These are phyloP conservation scores for Gisinianus flammeolus DNA, from an alignment of 2,888 invertebrate genomes.

Conservation along the genomic window DNA sequence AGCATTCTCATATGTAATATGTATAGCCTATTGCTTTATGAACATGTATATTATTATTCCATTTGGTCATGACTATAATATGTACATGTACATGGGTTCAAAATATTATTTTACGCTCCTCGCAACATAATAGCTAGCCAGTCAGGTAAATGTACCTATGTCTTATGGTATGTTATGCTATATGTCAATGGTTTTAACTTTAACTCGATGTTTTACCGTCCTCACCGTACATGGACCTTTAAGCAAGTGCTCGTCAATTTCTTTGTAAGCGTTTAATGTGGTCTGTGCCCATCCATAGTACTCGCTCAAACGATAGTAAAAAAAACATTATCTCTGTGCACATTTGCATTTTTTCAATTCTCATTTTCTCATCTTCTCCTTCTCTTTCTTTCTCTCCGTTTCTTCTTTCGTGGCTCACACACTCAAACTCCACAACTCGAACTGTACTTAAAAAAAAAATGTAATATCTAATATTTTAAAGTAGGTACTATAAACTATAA, in stretches of 20 bases:
- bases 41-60: neutral
- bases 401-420: neutral
- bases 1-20: neutral
- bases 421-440: neutral
- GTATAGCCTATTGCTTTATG: neutral
- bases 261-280: constrained; percentile 19
- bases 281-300: constrained; percentile 2
- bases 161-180: neutral
- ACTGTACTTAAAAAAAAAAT: neutral
- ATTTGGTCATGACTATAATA: neutral
- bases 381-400: neutral
- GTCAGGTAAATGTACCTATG: neutral
- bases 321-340: constrained; percentile 8
- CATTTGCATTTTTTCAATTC: constrained; percentile 21
- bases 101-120: neutral
- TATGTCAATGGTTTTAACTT: constrained; percentile 13
- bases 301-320: neutral
- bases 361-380: constrained; percentile 6
- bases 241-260: constrained; percentile 23
- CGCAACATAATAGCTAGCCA: too few species aligned
- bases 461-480: neutral
- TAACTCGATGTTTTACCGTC: neutral
- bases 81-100: neutral
- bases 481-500: neutral
- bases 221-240: neutral